Base-by-base conservation (phyloP, 2,797 vertebrate species). In the Lacerta bilineata region DNA sequence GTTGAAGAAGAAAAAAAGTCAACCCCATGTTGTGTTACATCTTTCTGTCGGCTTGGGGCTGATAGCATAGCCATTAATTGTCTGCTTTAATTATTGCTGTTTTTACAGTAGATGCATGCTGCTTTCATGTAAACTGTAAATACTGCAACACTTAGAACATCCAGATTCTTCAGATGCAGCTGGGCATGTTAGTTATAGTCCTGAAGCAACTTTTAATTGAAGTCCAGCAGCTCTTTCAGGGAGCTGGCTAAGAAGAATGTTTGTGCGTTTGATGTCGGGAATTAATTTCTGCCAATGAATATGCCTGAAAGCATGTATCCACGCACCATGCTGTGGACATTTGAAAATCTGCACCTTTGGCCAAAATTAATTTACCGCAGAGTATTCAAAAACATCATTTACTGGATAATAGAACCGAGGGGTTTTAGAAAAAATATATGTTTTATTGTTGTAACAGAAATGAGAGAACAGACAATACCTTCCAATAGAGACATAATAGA, bases 161-260 rank as follows among this genome's bases (percentile, higher is more conserved):
- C 10, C 0, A 25, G 69, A 43, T 89, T 89, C 84, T 92, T 75
- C 77, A 61, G 6, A 82, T 89, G 10, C 72, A 83, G n/a, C 29
- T 36, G 72, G 25, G 27, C 0, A 0, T 3, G 6, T n/a, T 68
- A 46, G 50, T 72, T 80, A 64, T 36, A 79, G 15, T 55, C 39
- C 17, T 86, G 13, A 5, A 71, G 4, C 66, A 41, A 6, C 46
- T 55, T 33, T 69, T 69, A n/a, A 50, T 78, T 68, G 76, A 50
- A 77, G 8, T 55, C 59, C 43, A 78, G 27, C 18, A 50, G 41
- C 43, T 25, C 74, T 46, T 72, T 50, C 11, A 27, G 36, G 69
- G 59, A 25, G 11, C n/a, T 8, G 15, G 80, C 13, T 29, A 66
- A 66, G 10, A 55, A 3, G 25, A 81, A 5, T 78, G 6, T 23